Base-by-base conservation (phyloP, 1,140 invertebrate species). In the Paracyclopina nana region DNA sequence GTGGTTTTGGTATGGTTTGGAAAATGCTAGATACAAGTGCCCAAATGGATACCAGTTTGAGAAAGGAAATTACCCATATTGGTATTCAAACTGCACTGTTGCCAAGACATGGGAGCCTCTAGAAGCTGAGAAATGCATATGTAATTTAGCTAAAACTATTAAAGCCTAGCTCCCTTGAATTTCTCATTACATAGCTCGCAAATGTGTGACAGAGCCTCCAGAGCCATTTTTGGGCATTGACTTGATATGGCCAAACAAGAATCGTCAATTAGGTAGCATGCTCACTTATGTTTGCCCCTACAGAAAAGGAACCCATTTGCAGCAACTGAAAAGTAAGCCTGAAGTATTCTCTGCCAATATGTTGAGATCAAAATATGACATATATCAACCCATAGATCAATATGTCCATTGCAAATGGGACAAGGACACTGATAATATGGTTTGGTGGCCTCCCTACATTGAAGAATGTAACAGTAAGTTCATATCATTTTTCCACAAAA, bases 211-310 rank as follows among this genome's bases (percentile, higher is more conserved):
- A 16, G n/a, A n/a, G 9, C 34, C 34, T 5, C 34, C 34, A 9
- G 14, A 16, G 34, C 3, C 14, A 4, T 38, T 38, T 20, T 16
- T 38, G 34, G 4, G 20, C 9, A 38, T 38, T n/a, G 34, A 38
- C 4, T 16, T 4, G 34, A 38, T 2, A 38, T 38, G 34, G 34
- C 34, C 34, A 2, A 9, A 3, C 34, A 3, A 38, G 34, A 38
- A 8, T 9, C 20, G n/a, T 4, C 2, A 38, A 38, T 38, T 38
- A 38, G 34, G 34, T 4, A 20, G 14, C 9, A 3, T 4, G 2
- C n/a, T 38, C 34, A 38, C 34, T 5, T 38, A 38, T 38, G 34
- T 16, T n/a, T 38, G 34, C 20, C 34, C 34, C 34, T 38, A 38
- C 34, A 38, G 20, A 38, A 38, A 38, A 38, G 4, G 14, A 8